Base-by-base conservation (phyloP, 2,113 vertebrate species). In the Talpa occidentalis region DNA sequence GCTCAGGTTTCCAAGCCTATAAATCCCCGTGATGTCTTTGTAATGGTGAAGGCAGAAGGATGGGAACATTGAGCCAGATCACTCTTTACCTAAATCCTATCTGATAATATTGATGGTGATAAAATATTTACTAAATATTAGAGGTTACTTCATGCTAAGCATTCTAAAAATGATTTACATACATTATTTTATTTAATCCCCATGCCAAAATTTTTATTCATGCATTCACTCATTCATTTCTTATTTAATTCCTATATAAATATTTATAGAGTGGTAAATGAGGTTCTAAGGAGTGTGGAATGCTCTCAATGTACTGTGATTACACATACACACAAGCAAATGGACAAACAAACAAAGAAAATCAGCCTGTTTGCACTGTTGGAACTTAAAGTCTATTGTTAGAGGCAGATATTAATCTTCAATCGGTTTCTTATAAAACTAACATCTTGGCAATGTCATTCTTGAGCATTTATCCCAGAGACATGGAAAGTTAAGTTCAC, bases 261-360 rank as follows among this genome's bases (percentile, higher is more conserved):
- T 95, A 95, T 96, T 97, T 92, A 95, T 92, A 66, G 70, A 94
- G 80, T 35, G 59, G 52, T 69, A 78, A 94, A 93, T 92, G 92
- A 81, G 69, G 40, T 96, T 88, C 84, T 73, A 81, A 93, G 88
- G 77, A 62, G 76, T 84, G 67, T 54, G 32, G 4, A 15, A 78
- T 73, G 30, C 47, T 85, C 84, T 84, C 32, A 73, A 42, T 47
- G 88, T 17, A 59, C 44, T 60, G 78, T 54, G 15, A 79, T 83
- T 73, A 94, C 76, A 91, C 11, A 87, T 28, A 69, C 84, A 91
- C 91, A 84, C 91, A 95, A 89, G 60, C 11, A 90, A 59, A 90
- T 21, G 93, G 59, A 73, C 77, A 95, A 32, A 89, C 54, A 94
- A 78, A 59, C 72, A 92, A 85, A 80, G 35, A 77, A 78, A 94